phyloP scores from a whole-genome alignment of 2,113 vertebrate species.

The Mesocricetus auratus region DNA sequence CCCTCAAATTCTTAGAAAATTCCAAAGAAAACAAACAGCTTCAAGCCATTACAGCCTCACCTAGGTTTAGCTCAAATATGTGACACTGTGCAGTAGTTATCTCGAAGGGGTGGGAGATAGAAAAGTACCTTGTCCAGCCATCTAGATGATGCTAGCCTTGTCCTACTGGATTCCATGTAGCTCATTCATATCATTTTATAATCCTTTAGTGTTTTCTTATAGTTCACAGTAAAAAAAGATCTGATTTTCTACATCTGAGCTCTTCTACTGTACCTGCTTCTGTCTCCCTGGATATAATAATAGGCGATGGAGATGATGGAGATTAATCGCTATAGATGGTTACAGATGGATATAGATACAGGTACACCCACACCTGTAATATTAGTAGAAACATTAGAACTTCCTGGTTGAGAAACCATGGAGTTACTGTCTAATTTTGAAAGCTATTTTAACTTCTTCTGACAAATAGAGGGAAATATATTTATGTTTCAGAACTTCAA shows the following conservation, averaged over 20 bases:
- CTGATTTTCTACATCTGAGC: too few species aligned
- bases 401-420: background rate
- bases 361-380: background rate
- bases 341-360: background rate
- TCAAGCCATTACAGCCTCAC: background rate
- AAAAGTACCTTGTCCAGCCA: background rate
- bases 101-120: too few species aligned
- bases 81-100: background rate
- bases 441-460: background rate
- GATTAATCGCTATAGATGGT: background rate
- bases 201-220: background rate
- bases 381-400: background rate
- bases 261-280: background rate
- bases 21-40: background rate
- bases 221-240: background rate
- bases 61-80: background rate
- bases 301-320: background rate
- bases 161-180: background rate
- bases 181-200: background rate
- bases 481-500: background rate
- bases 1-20: background rate
- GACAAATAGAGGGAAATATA: background rate
- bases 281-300: background rate
- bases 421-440: background rate
- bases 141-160: background rate